Evolutionary conservation across 2,113 vertebrate species (phyloP).

Genomic region (Poeciliopsis retropinna): DNA sequence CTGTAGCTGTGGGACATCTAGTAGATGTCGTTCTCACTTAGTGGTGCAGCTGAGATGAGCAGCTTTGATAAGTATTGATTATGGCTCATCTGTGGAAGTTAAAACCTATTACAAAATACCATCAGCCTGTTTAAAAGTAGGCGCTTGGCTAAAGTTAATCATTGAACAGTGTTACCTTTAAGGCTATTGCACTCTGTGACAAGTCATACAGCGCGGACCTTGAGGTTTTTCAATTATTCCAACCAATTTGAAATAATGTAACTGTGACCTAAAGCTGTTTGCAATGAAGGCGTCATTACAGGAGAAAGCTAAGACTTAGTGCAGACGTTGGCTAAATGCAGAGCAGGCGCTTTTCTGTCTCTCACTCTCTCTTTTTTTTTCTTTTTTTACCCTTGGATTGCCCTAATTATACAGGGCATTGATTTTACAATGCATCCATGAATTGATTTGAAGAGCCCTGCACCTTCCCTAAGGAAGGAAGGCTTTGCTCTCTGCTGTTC

Average conservation of each 20-base stretch:
- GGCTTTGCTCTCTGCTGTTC: conserved; percentile 27
- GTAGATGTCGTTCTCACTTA: conserved; percentile 12
- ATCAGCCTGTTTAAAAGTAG: conserved; percentile 39
- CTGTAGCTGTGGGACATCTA: neutral
- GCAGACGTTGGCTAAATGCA: conserved; percentile 73
- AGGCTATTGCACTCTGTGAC: conserved; percentile 40
- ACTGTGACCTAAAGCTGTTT: conserved; percentile 62
- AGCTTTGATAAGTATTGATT: conserved; percentile 33
- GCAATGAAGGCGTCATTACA: conserved; percentile 53
- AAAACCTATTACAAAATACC: conserved; percentile 49
- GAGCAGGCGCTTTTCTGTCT: conserved; percentile 78
- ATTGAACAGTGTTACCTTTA: conserved; percentile 32
- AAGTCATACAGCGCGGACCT: conserved; percentile 29
- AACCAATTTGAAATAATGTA: conserved; percentile 60
- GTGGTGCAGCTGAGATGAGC: conserved; percentile 30
- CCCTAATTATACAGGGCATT: conserved; percentile 96
- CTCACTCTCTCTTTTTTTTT: neutral
- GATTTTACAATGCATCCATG: conserved; percentile 93
- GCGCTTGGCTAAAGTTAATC: conserved; percentile 30
- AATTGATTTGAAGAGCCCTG: conserved; percentile 87
- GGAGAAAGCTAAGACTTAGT: conserved; percentile 63
- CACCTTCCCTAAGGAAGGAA: conserved; percentile 83
- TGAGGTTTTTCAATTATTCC: conserved; percentile 64
- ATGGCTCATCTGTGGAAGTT: neutral
- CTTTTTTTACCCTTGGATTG: conserved; percentile 90